These are phyloP conservation scores for Steinernema feltiae DNA, from an alignment of 1,140 invertebrate genomes.

Conservation along the genomic window DNA sequence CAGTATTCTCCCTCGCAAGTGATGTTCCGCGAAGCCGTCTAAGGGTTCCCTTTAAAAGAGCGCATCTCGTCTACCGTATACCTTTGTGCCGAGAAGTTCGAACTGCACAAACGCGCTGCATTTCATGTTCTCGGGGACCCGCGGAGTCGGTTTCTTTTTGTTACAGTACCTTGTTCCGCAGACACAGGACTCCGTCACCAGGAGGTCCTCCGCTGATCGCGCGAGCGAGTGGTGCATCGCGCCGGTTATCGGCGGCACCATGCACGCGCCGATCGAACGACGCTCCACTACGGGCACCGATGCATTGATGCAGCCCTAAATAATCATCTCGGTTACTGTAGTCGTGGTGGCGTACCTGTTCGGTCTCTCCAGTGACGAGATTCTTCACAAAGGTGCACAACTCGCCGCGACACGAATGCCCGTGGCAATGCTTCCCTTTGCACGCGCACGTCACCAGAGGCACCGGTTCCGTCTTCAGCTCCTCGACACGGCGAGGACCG, in stretches of 20 bases:
- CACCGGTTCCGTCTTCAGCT: slow-evolving; percentile 45
- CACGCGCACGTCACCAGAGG: slow-evolving; percentile 44
- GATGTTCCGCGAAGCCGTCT: slow-evolving; percentile 28
- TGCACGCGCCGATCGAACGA: slow-evolving; percentile 50
- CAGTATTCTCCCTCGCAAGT: slow-evolving; percentile 52
- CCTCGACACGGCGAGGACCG: slow-evolving; percentile 18
- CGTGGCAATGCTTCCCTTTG: slow-evolving; percentile 47
- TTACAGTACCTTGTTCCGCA: slow-evolving; percentile 52
- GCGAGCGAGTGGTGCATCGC: slow-evolving; percentile 56
- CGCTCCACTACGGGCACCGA: slow-evolving; percentile 53
- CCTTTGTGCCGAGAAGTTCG: slow-evolving; percentile 45
- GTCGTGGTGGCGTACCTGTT: slow-evolving; percentile 27
- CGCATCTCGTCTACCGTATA: slow-evolving; percentile 27
- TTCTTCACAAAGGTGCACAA: slow-evolving; percentile 53
- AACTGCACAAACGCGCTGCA: slow-evolving; percentile 46
- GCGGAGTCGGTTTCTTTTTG: slow-evolving; percentile 43
- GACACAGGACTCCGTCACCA: slow-evolving; percentile 51
- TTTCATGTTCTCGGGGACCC: slow-evolving; percentile 41
- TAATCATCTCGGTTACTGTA: background rate
- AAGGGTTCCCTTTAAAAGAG: too few species aligned
- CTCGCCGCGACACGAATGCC: slow-evolving; percentile 45
- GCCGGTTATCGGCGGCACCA: slow-evolving; percentile 57
- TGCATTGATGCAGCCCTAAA: slow-evolving; percentile 52
- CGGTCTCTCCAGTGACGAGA: slow-evolving; percentile 42
- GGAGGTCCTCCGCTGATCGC: slow-evolving; percentile 46